These are phyloP conservation scores for Platorchestia sp. DNA, from an alignment of 1,140 invertebrate genomes.

Conservation along the genomic window DNA sequence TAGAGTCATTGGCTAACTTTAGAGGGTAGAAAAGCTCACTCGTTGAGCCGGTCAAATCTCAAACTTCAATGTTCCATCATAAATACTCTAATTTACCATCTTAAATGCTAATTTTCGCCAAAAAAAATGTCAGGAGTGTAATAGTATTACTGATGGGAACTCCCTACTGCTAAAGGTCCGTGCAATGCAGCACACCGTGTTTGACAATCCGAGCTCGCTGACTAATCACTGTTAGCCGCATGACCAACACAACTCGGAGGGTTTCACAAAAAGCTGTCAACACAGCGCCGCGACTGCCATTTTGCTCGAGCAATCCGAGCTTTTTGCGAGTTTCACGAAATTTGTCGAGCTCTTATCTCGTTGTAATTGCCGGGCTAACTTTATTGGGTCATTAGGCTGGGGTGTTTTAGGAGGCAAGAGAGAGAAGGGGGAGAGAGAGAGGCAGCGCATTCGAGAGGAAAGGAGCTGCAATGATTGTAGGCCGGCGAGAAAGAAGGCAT, in stretches of 20 bases:
- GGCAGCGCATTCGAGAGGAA: not conserved
- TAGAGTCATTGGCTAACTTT: not conserved
- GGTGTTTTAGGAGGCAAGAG: not conserved
- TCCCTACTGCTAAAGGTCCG: not conserved
- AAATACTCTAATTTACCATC: not conserved
- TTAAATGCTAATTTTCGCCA: no score
- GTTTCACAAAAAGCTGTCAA: constrained; percentile 8
- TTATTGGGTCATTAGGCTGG: constrained; percentile 50
- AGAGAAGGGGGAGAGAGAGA: not conserved
- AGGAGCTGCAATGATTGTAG: not conserved
- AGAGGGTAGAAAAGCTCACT: not conserved
- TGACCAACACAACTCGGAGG: not conserved
- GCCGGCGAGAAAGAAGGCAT: not conserved
- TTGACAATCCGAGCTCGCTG: not conserved
- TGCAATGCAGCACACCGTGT: not conserved
- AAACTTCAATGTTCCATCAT: not conserved
- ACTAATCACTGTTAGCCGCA: not conserved
- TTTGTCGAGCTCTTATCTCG: constrained; percentile 45
- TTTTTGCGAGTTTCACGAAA: constrained; percentile 39
- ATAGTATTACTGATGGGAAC: not conserved
- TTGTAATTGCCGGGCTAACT: constrained; percentile 22
- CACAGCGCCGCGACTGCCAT: constrained; percentile 15
- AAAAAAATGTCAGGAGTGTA: not conserved
- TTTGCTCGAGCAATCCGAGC: not conserved
- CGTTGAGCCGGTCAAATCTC: not conserved